These are phyloP conservation scores for Scatophagus argus DNA, from an alignment of 2,113 vertebrate species.

Conservation along the genomic window DNA sequence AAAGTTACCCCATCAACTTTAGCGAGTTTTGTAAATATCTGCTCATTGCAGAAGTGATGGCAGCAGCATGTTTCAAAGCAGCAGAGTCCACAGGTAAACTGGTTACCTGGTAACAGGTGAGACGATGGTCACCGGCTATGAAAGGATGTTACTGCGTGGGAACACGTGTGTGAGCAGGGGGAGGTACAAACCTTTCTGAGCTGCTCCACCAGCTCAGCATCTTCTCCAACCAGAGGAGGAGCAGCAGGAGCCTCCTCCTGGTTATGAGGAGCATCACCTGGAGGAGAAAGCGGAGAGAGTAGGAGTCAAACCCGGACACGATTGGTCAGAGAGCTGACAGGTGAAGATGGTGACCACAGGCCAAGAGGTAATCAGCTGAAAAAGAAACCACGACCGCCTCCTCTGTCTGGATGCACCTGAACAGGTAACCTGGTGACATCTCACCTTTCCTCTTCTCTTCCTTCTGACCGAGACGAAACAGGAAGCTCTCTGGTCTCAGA, in stretches of 20 bases:
- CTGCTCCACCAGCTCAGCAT: conserved; percentile 88
- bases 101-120: too few relatives aligned
- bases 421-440: too few relatives aligned
- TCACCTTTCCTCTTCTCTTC: conserved; percentile 92
- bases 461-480: conserved; percentile 89
- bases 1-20: too few relatives aligned
- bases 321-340: background rate
- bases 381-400: too few relatives aligned
- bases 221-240: conserved; percentile 71
- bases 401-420: too few relatives aligned
- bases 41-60: too few relatives aligned
- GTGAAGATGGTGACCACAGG: background rate
- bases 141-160: too few relatives aligned
- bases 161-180: too few relatives aligned
- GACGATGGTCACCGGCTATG: too few relatives aligned
- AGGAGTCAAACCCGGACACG: background rate
- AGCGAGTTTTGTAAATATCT: too few relatives aligned
- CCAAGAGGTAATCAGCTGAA: background rate
- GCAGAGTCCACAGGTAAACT: too few relatives aligned
- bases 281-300: background rate
- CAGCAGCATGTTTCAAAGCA: too few relatives aligned
- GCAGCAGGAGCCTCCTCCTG: conserved; percentile 52
- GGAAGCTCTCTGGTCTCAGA: conserved; percentile 92
- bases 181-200: conserved; percentile 88
- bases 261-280: conserved; percentile 58